Percentiles rank a stretch among this genome's conserved stretches.
phyloP scores from a whole-genome alignment of 1,140 invertebrate genomes.

The Microplitis demolitor region DNA sequence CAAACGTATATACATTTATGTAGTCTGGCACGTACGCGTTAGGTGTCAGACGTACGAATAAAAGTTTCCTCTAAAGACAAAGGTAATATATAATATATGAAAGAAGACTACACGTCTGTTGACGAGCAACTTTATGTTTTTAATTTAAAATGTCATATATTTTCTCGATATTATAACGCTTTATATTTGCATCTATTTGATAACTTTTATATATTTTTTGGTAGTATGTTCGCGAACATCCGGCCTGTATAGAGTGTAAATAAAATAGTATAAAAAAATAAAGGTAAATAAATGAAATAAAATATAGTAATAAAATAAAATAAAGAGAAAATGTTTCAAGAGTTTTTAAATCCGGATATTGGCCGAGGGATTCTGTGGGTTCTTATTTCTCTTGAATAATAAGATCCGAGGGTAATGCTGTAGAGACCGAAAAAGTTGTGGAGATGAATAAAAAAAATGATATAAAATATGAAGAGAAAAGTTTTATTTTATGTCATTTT shows the following conservation, averaged over 20 bases:
- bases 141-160: no score
- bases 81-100: no score
- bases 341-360: slow-evolving; percentile 22
- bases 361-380: slow-evolving; percentile 10
- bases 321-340: slow-evolving; percentile 8
- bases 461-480: neutral
- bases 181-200: neutral
- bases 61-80: no score
- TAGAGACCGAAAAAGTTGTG: no score
- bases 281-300: neutral
- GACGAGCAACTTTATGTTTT: no score
- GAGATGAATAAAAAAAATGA: neutral
- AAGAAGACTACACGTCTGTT: no score
- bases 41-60: no score
- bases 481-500: neutral
- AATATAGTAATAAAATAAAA: slow-evolving; percentile 11
- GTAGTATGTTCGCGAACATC: neutral
- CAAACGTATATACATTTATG: no score
- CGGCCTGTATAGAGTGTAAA: neutral
- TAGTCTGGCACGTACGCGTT: no score
- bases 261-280: slow-evolving; percentile 7
- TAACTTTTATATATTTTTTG: neutral
- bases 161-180: neutral
- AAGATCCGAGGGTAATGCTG: neutral
- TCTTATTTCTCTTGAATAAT: neutral